Evolutionary conservation across 2,113 vertebrate genomes (phyloP), one percentile per base, ranked within the genome.

Genomic region (Panthera leo): DNA sequence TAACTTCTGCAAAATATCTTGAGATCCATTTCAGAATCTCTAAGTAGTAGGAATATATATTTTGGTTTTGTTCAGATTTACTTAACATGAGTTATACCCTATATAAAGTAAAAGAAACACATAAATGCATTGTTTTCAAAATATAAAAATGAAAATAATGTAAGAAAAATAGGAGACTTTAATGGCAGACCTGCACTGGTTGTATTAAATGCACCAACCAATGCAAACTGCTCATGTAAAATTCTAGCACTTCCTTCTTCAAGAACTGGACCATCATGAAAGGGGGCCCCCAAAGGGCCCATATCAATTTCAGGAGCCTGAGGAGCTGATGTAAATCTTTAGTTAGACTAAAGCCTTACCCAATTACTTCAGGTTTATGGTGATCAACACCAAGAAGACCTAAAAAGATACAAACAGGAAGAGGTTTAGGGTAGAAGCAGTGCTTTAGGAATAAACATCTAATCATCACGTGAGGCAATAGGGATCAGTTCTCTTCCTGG

Each of bases 211-310:
- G n/a, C 58, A 70, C 51, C 15, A 45, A 70, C 51, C 15, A 45
- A 45, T 4, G 25, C 45, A 48, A 86, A 80, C 27, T 48, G 42
- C 34, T 83, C 27, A 76, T 51, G 25, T 78, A 97, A 97, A 97
- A 96, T 89, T 91, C 88, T 78, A 89, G 78, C 80, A 98, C 97
- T 98, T 97, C 92, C 97, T 97, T 98, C 96, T 58, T 98, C 39
- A 95, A 98, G 98, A 96, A 98, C 96, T 0, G 95, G 97, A 97
- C 95, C 65, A 98, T 98, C 98, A 98, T 98, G 67, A 98, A 96
- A 88, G 98, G 98, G 39, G 98, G 63, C 68, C 97, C 98, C 98
- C 98, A 98, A 51, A 98, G 98, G 95, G 98, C 97, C 61, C 86
- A 61, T 98, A n/a, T 98, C 97, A 94, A 98, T 97, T 91, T 92